Conservation (phyloP, 2,888 invertebrate species). For the Apantesis nais region DNA sequence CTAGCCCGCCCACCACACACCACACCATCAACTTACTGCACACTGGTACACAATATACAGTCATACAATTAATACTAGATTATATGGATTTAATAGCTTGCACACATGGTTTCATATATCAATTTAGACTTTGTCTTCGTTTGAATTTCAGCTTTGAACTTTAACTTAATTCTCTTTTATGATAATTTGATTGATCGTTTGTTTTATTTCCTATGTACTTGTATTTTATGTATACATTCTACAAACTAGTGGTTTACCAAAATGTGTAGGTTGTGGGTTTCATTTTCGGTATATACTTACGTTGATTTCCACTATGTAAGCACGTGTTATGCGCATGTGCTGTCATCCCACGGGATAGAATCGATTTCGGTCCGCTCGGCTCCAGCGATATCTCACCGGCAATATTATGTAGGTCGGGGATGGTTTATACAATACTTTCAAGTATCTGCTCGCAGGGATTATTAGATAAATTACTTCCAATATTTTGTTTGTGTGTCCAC, state of each 20-base stretch:
- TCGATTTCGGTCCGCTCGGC: constrained; percentile 72
- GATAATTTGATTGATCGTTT: not conserved
- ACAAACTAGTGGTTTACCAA: not conserved
- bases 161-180: not conserved
- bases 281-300: constrained; percentile 12
- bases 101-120: not conserved
- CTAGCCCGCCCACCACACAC: constrained; percentile 31
- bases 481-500: constrained; percentile 3
- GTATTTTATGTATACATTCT: not conserved
- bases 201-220: not conserved
- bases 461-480: not conserved
- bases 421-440: constrained; percentile 43
- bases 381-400: constrained; percentile 55
- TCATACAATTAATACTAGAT: constrained; percentile 20
- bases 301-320: constrained; percentile 7
- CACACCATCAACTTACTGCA: constrained; percentile 20
- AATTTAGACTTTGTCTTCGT: constrained; percentile 4
- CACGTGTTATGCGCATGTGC: constrained; percentile 75
- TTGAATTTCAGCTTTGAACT: not conserved
- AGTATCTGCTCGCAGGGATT: constrained; percentile 14
- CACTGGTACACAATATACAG: constrained; percentile 18
- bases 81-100: constrained; percentile 10
- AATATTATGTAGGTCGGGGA: constrained; percentile 77
- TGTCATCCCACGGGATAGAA: constrained; percentile 80
- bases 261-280: not conserved